A percentile compares a stretch with the other conserved stretches of the same genome.
phyloP scores from a whole-genome alignment of 2,888 invertebrate species.

The Lumbricus terrestris region DNA sequence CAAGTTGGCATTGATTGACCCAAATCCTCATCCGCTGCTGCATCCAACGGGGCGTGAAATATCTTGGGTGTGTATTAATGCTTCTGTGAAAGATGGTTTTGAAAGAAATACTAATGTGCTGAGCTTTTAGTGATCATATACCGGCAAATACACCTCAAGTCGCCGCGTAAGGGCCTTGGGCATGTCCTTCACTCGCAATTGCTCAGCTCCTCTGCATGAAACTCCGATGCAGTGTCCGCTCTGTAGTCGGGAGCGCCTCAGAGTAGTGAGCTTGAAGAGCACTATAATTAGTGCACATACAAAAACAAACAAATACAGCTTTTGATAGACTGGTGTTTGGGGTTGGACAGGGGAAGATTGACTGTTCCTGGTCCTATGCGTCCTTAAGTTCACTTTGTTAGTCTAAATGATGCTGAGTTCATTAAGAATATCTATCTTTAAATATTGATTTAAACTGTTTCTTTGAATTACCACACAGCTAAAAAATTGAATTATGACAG shows the following conservation, averaged over 20 bases:
- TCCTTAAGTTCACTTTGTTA: not conserved
- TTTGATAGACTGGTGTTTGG: not conserved
- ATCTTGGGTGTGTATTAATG: constrained; percentile 76
- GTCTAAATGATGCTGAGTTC: not conserved
- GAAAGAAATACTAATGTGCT: not conserved
- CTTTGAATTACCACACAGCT: too few species aligned
- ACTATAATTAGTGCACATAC: too few species aligned
- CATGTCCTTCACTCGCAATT: too few species aligned
- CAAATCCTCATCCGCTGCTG: constrained; percentile 81
- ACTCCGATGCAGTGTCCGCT: too few species aligned
- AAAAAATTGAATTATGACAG: too few species aligned
- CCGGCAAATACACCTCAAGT: too few species aligned
- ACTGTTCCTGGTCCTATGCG: not conserved
- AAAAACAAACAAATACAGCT: too few species aligned
- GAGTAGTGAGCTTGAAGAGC: too few species aligned
- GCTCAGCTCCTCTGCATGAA: too few species aligned
- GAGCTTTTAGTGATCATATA: not conserved
- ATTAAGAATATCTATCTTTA: not conserved
- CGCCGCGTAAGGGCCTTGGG: too few species aligned
- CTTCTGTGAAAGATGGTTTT: not conserved
- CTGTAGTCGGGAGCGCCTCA: too few species aligned
- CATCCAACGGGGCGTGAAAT: constrained; percentile 91
- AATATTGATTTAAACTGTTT: too few species aligned
- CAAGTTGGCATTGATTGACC: constrained; percentile 81
- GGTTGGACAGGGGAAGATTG: not conserved